Conservation (phyloP, 2,888 invertebrate species). For the Drosophila barbarae region DNA sequence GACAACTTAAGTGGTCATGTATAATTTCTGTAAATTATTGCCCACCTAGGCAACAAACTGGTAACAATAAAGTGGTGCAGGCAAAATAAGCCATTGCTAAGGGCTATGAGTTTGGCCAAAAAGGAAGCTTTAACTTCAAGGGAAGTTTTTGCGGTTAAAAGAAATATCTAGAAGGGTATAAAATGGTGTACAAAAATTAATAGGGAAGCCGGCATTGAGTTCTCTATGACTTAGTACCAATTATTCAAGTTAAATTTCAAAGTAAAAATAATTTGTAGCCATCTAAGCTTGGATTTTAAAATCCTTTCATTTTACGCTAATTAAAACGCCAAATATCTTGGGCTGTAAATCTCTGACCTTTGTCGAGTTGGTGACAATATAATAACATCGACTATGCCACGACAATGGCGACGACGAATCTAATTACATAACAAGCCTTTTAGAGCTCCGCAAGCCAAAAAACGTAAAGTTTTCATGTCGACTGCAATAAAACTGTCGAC, state of each 20-base stretch:
- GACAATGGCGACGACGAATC: conserved; percentile 33
- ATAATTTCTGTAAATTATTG: conserved; percentile 69
- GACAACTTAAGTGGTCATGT: conserved; percentile 73
- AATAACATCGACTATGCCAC: conserved; percentile 18
- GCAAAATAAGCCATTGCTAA: not conserved
- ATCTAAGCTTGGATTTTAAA: not conserved
- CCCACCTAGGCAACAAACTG: conserved; percentile 60
- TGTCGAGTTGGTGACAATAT: conserved; percentile 13
- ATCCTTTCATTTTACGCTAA: not conserved
- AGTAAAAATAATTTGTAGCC: too few relatives aligned
- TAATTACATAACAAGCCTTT: conserved; percentile 54
- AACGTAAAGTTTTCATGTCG: conserved; percentile 42
- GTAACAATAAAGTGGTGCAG: conserved; percentile 18
- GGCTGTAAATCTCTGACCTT: conserved; percentile 11
- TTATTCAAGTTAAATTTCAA: too few relatives aligned
- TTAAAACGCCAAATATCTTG: not conserved
- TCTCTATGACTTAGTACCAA: not conserved
- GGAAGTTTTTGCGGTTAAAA: too few relatives aligned
- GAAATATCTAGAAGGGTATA: too few relatives aligned
- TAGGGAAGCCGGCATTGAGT: not conserved
- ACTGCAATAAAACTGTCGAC: conserved; percentile 41
- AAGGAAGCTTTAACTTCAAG: not conserved
- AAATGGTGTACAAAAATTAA: not conserved
- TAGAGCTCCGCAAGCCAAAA: conserved; percentile 27
- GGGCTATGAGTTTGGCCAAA: not conserved